These are phyloP conservation scores for Dendrolimus kikuchii DNA, from an alignment of 1,140 invertebrate species.

Conservation along the genomic window DNA sequence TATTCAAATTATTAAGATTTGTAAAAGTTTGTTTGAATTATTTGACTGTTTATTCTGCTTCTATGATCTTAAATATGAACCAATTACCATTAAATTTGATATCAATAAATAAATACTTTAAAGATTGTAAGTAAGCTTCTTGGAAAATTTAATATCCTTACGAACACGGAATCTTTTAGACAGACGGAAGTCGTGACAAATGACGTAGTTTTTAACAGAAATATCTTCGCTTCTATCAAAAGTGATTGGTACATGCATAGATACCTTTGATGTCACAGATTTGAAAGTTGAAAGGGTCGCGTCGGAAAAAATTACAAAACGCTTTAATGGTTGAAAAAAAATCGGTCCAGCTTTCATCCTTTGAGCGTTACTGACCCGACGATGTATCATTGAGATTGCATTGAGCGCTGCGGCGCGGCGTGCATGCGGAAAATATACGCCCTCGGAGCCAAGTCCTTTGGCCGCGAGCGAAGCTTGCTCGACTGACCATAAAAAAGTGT, in stretches of 20 bases:
- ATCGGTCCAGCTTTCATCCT: constrained; percentile 39
- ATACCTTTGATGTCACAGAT: constrained; percentile 30
- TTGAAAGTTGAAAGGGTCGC: constrained; percentile 41
- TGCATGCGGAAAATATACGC: constrained; percentile 35
- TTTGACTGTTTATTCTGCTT: too few species aligned
- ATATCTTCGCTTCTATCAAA: constrained; percentile 2
- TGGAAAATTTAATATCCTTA: too few species aligned
- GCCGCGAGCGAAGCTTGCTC: constrained; percentile 29
- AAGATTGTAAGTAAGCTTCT: too few species aligned
- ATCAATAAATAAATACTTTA: too few species aligned
- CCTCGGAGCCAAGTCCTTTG: constrained; percentile 23
- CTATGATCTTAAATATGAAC: too few species aligned
- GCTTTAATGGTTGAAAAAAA: constrained; percentile 36
- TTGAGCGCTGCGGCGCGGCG: constrained; percentile 22
- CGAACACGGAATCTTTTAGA: too few species aligned
- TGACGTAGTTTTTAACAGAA: constrained; percentile 7
- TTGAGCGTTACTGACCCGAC: constrained; percentile 42
- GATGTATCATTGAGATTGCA: constrained; percentile 53
- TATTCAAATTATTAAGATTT: too few species aligned
- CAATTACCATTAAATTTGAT: too few species aligned
- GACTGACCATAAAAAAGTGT: constrained; percentile 52
- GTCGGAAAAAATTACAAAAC: constrained; percentile 38
- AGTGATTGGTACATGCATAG: constrained; percentile 7
- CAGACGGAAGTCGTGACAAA: too few species aligned
- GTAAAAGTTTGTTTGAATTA: too few species aligned